These are phyloP conservation scores for Potamarius usumacintae DNA, from an alignment of 2,113 vertebrate species.

Conservation along the genomic window DNA sequence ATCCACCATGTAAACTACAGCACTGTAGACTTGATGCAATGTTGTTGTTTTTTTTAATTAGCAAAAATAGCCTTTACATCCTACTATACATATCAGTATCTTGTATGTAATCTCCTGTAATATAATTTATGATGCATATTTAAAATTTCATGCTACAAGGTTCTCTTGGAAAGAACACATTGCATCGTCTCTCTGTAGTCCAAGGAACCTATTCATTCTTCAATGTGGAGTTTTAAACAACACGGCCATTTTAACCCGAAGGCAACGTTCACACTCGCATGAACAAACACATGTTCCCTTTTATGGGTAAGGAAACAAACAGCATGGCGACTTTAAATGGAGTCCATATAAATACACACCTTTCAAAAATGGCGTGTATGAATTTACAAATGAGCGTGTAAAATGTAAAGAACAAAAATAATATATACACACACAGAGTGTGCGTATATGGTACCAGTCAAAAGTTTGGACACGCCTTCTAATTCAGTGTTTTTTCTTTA, in stretches of 20 bases:
- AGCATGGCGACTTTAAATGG: neutral
- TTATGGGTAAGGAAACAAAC: neutral
- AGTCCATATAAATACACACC: conserved; percentile 21
- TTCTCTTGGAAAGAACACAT: conserved; percentile 11
- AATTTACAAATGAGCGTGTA: neutral
- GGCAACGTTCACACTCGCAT: neutral
- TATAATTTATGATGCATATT: conserved; percentile 47
- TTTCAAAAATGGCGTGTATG: neutral
- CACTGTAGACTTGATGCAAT: conserved; percentile 17
- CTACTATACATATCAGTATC: conserved; percentile 7
- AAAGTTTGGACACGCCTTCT: too few relatives aligned
- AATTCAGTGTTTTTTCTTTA: too few relatives aligned
- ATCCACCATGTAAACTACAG: conserved; percentile 7
- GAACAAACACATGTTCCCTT: conserved; percentile 5
- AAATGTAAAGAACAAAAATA: conserved; percentile 24
- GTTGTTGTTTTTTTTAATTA: conserved; percentile 10
- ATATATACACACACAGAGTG: conserved; percentile 25
- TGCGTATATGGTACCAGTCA: neutral
- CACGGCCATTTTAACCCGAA: neutral
- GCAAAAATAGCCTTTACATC: conserved; percentile 25
- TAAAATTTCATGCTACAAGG: conserved; percentile 36
- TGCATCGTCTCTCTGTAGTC: neutral
- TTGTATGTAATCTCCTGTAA: conserved; percentile 8
- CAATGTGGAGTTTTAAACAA: neutral
- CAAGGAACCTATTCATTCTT: neutral